Conservation (phyloP, 2,113 vertebrate species). For the Odontophorus gujanensis region DNA sequence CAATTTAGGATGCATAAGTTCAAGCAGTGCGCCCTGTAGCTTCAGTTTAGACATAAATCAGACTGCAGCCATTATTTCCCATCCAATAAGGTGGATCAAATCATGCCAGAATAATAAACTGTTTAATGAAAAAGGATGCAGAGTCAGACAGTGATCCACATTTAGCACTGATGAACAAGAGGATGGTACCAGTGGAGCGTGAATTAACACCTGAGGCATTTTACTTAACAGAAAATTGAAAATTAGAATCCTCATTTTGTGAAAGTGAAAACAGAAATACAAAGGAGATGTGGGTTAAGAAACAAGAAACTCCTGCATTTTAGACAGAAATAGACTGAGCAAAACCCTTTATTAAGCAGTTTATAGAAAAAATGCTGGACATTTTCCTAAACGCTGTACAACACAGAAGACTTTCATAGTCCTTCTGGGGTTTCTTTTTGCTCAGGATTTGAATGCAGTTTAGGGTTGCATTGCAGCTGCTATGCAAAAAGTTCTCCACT, state of each 20-base stretch:
- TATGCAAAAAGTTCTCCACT: not conserved
- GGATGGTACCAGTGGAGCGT: slow-evolving; percentile 26
- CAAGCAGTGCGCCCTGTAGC: not conserved
- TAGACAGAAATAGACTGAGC: not conserved
- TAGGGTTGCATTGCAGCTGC: not conserved
- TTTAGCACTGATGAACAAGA: slow-evolving; percentile 31
- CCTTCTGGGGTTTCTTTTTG: not conserved
- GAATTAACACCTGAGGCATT: slow-evolving; percentile 63
- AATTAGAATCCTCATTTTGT: not conserved
- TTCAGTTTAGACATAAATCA: slow-evolving; percentile 18
- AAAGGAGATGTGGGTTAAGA: not conserved
- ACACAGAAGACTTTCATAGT: not conserved
- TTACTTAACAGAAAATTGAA: slow-evolving; percentile 41
- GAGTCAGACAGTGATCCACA: slow-evolving; percentile 43
- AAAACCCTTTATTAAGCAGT: not conserved
- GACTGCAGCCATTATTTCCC: slow-evolving; percentile 48
- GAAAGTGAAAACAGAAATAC: not conserved
- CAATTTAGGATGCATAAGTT: not conserved
- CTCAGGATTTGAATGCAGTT: fast-evolving
- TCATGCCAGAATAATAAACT: slow-evolving; percentile 39
- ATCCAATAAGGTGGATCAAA: slow-evolving; percentile 50
- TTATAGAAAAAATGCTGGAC: not conserved
- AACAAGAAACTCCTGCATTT: not conserved
- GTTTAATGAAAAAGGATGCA: slow-evolving; percentile 53
- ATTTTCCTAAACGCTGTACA: not conserved